These are phyloP conservation scores for Hylomyscus alleni DNA, from an alignment of 2,797 vertebrate genomes.

Conservation along the genomic window DNA sequence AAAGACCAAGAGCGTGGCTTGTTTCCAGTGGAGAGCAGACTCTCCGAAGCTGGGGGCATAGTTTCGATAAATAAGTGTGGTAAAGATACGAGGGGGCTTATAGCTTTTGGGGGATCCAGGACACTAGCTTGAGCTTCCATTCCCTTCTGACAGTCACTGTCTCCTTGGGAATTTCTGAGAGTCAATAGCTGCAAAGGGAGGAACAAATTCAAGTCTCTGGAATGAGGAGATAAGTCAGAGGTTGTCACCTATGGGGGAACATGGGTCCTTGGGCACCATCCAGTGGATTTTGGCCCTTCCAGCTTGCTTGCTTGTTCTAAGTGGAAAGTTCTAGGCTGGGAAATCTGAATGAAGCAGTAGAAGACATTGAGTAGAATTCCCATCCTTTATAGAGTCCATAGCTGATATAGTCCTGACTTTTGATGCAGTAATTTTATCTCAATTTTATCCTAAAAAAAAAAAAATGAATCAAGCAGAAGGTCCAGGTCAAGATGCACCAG, in stretches of 20 bases:
- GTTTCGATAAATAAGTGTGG: accelerated
- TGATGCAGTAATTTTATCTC: background rate
- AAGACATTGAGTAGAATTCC: background rate
- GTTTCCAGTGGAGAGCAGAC: background rate
- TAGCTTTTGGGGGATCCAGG: accelerated
- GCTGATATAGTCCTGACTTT: background rate
- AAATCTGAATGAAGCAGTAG: accelerated
- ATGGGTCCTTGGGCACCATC: accelerated
- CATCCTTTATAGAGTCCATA: background rate
- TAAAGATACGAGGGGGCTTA: background rate
- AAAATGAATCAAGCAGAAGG: background rate
- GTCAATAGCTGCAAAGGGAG: background rate
- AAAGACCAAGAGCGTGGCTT: accelerated
- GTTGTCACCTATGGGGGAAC: accelerated
- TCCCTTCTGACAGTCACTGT: background rate
- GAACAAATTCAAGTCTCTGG: background rate
- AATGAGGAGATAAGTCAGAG: background rate
- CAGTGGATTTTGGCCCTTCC: background rate
- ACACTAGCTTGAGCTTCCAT: background rate
- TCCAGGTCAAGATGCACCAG: accelerated
- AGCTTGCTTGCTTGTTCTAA: background rate
- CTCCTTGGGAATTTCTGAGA: background rate
- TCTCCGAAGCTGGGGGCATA: background rate
- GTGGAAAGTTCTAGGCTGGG: background rate
- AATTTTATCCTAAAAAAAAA: background rate